A percentile compares a stretch with the other conserved stretches of the same genome.
phyloP scores from a whole-genome alignment of 1,140 invertebrate species.

The Octopus sinensis region DNA sequence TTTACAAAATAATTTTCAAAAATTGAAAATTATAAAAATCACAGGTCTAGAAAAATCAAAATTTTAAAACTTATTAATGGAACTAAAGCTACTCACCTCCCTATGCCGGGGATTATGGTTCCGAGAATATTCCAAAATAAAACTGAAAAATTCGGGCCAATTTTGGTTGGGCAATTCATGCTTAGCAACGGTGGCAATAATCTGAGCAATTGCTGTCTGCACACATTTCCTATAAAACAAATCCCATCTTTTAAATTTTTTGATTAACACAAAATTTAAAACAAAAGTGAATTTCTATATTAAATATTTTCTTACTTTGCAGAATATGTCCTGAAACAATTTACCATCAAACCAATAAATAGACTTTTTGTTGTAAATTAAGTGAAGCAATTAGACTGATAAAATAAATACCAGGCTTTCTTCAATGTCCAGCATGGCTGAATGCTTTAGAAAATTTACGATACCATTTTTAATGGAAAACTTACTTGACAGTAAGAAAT shows the following conservation, averaged over 20 bases:
- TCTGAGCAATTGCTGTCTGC: conserved; percentile 47
- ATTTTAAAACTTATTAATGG: neutral
- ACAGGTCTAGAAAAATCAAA: neutral
- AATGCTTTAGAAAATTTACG: too few relatives aligned
- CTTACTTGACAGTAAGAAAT: too few relatives aligned
- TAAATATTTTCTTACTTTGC: too few relatives aligned
- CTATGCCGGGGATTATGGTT: conserved; percentile 62
- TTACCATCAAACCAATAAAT: too few relatives aligned
- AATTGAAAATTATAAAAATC: neutral
- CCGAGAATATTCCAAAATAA: conserved; percentile 64
- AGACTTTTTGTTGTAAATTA: too few relatives aligned
- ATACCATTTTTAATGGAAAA: too few relatives aligned
- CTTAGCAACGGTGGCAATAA: conserved; percentile 66
- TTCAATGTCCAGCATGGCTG: too few relatives aligned
- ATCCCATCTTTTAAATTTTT: neutral
- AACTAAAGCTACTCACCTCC: conserved; percentile 56
- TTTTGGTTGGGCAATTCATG: conserved; percentile 68
- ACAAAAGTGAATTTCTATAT: too few relatives aligned
- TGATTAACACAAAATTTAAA: too few relatives aligned
- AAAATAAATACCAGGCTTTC: too few relatives aligned
- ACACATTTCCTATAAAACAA: conserved; percentile 42
- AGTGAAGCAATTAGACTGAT: too few relatives aligned
- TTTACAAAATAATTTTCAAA: conserved; percentile 19
- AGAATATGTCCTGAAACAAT: too few relatives aligned
- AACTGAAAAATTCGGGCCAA: conserved; percentile 72